These are phyloP conservation scores for Mus minutoides DNA, from an alignment of 2,797 vertebrate genomes.

Conservation along the genomic window DNA sequence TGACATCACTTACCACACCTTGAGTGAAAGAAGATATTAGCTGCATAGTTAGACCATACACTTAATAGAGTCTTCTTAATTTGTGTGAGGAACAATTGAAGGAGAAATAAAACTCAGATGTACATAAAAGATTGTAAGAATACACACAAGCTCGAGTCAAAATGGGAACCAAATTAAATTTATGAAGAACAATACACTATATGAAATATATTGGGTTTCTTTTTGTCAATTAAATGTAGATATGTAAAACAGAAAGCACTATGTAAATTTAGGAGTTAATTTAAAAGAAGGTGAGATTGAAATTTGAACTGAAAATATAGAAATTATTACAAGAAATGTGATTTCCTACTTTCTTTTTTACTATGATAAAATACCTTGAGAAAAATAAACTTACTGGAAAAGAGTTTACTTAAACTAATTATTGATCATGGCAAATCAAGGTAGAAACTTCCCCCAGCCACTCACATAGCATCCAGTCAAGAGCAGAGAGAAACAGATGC, in stretches of 20 bases:
- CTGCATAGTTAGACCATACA: neutral
- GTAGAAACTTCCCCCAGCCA: no score
- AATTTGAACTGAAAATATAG: neutral
- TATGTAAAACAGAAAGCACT: neutral
- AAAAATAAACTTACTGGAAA: neutral
- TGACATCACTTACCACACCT: neutral
- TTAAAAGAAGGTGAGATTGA: neutral
- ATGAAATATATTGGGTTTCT: neutral
- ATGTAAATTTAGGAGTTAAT: neutral
- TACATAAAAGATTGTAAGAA: neutral
- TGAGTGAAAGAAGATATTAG: neutral
- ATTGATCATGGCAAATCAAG: no score
- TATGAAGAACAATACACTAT: neutral
- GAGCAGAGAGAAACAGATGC: neutral
- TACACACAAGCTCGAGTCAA: neutral
- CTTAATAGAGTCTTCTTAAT: neutral
- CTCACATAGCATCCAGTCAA: neutral
- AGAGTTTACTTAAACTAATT: neutral
- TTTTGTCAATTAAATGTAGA: conserved; percentile 16
- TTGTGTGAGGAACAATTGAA: neutral
- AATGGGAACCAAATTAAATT: conserved; percentile 1
- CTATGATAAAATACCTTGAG: neutral
- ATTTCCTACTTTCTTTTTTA: neutral
- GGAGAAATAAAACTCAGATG: neutral
- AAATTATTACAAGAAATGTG: neutral